Conservation (phyloP, 2,113 vertebrate genomes). For the Carollia perspicillata region DNA sequence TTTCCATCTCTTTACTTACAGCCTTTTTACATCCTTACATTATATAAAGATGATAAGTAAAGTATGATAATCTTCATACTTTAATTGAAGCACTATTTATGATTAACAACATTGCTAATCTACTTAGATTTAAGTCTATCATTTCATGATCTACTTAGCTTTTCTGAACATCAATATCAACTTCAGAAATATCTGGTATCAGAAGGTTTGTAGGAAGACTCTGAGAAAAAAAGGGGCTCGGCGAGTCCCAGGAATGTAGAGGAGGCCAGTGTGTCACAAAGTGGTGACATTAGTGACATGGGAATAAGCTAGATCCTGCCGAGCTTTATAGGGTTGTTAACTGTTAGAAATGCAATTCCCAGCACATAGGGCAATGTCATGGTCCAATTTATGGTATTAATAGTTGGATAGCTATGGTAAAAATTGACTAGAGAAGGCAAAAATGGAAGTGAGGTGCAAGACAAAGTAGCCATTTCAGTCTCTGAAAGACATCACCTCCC, state of each 20-base stretch:
- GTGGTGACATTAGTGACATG: rapidly evolving
- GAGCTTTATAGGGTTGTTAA: neutral
- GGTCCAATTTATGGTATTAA: neutral
- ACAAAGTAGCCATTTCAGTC: neutral
- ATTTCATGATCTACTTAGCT: neutral
- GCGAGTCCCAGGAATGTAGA: neutral
- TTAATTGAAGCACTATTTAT: neutral
- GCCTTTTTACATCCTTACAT: neutral
- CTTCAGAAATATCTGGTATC: neutral
- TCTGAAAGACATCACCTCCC: neutral
- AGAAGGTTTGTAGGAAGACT: neutral
- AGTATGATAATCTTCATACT: neutral
- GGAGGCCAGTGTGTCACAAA: neutral
- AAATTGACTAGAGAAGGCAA: neutral
- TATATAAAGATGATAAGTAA: no score
- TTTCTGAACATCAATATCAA: neutral
- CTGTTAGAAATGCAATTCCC: neutral
- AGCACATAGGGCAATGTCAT: rapidly evolving
- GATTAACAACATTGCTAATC: neutral
- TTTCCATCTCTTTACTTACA: neutral
- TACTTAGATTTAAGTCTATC: neutral
- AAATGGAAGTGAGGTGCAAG: no score
- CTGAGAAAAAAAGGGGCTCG: neutral
- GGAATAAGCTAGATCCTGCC: neutral
- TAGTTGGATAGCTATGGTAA: neutral